Base-by-base conservation (phyloP, 2,797 vertebrate species). In the Dendrocincla tyrannina region DNA sequence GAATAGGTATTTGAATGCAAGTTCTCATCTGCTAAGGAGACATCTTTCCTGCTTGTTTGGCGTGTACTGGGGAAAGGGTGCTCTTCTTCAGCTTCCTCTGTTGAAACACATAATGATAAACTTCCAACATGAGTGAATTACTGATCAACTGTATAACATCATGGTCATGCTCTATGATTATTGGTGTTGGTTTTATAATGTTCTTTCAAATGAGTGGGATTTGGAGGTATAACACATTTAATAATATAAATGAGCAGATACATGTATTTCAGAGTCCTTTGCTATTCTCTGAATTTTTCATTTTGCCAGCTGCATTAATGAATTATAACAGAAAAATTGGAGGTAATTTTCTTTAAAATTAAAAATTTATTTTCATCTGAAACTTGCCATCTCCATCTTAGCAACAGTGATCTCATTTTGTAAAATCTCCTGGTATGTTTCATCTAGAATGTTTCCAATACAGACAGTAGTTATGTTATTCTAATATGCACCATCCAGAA, bases 281-380 rank as follows among this genome's bases (percentile, higher is more conserved):
- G 11, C 53, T 85, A 41, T 76, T 90, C 79, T 79, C 50, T 49
- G 58, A 58, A 44, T 93, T 85, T 94, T 82, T 94, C 19, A 84
- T 87, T 94, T 91, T 89, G 25, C 64, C 80, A 64, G 37, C 15
- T 77, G 25, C 30, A 72, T 69, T 83, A 88, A 88, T 91, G 72
- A 94, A 88, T 91, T 85, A 75, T 62, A 64, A 46, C 46, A 72
- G 81, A 72, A 2, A 75, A 72, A 89, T 81, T 50, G 0, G 11
- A 91, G 59, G 33, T 81, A 0, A 75, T 93, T 94, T 92, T 94
- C 49, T 64, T 89, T 46, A 52, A 74, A 88, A 88, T 93, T 91
- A 93, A 92, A 92, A 75, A 83, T 72, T 77, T 52, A 80, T 83
- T 88, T 94, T 88, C 24, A 23, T 93, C 69, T 91, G 82, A 92